Base-by-base conservation (phyloP, 2,797 vertebrate genomes). In the Acrocephalus scirpaceus region DNA sequence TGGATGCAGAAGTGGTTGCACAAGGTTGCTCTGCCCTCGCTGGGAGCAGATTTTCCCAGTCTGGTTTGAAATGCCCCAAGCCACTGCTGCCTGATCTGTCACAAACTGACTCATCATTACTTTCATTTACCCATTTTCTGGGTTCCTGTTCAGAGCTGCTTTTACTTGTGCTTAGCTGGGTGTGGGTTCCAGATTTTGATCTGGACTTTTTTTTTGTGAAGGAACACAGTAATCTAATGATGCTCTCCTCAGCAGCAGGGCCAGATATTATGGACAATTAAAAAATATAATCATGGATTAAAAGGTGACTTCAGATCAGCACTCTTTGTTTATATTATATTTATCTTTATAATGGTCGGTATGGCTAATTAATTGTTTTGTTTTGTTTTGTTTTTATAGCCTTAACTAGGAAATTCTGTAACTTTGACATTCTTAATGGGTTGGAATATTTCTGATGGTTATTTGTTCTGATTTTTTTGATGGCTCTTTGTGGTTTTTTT, bases 401-500 rank as follows among this genome's bases (percentile, higher is more conserved):
- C 11, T n/a, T 57, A 30, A 16, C 16, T 8, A 34, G 54, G 47
- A 57, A 64, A 38, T n/a, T 9, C 30, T 53, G 13, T 48, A n/a
- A 25, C 2, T 17, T 38, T 38, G 11, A 10, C 11, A 38, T 38
- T 38, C 38, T 13, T 14, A 8, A 32, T 19, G 5, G 8, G 14
- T 16, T 82, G 56, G 22, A 20, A 32, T 72, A 44, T 50, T 60
- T 57, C 54, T 57, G 2, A 34, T 23, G 32, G n/a, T 34, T 34
- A 16, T 57, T 57, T 57, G 21, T 57, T 57, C 54, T 57, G 54
- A 23, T 57, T 34, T 57, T 57, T 30, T 65, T 42, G 11, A 5
- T 16, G 11, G 6, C 2, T 15, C 1, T 3, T 75, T 32, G 7
- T 25, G 18, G 2, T 1, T 2, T 25, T 76, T 81, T 54, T 27